These are phyloP conservation scores for Fabriciana adippe DNA, from an alignment of 2,888 invertebrate species.

Conservation along the genomic window DNA sequence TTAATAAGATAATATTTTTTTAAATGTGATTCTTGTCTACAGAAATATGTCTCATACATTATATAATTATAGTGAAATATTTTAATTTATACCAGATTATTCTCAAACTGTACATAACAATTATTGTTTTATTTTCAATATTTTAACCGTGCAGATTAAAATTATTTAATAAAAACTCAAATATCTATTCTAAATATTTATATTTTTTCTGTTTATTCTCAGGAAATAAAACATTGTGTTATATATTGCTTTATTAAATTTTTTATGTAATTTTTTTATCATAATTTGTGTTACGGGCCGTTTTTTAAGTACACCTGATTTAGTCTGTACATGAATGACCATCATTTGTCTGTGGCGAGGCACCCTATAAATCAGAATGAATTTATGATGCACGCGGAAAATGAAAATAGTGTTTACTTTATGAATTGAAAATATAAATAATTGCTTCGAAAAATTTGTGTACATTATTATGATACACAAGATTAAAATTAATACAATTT, in stretches of 20 bases:
- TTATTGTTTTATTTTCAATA: no score
- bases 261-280: no score
- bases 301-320: neutral
- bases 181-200: no score
- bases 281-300: neutral
- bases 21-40: neutral
- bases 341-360: constrained; percentile 22
- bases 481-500: neutral
- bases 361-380: constrained; percentile 21
- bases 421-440: constrained; percentile 10
- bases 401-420: constrained; percentile 23
- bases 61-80: neutral
- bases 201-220: neutral
- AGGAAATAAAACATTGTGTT: neutral
- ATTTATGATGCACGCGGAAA: constrained; percentile 21
- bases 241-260: neutral
- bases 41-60: neutral
- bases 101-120: no score
- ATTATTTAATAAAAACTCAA: no score
- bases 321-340: constrained; percentile 21
- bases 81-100: no score
- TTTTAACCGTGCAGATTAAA: no score
- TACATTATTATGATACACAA: constrained; percentile 7
- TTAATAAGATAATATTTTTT: neutral
- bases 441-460: neutral